phyloP scores from a whole-genome alignment of 2,113 vertebrate genomes.

The Hucho hucho region DNA sequence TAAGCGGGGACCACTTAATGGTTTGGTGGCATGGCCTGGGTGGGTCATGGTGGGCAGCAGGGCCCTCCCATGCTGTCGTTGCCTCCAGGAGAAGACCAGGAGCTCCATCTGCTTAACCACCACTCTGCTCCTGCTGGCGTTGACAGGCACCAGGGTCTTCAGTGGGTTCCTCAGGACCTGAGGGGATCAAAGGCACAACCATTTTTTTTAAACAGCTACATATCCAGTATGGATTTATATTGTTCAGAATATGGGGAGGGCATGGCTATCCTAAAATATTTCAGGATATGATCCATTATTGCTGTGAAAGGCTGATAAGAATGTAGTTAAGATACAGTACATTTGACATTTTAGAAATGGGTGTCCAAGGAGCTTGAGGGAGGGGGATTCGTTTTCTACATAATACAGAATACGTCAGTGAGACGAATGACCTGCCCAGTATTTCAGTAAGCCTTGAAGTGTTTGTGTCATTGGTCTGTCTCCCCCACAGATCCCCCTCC shows the following conservation, averaged over 20 bases:
- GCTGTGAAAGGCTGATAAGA: too few relatives aligned
- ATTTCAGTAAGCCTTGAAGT: too few relatives aligned
- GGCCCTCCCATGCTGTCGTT: background rate
- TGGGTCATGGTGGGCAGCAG: background rate
- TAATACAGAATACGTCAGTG: background rate
- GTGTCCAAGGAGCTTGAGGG: too few relatives aligned
- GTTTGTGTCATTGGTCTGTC: too few relatives aligned
- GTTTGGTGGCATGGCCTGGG: background rate
- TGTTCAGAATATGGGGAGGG: too few relatives aligned
- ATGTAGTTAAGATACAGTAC: too few relatives aligned
- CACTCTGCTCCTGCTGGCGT: slow-evolving; percentile 13
- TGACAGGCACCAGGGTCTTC: slow-evolving; percentile 20
- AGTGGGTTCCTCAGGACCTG: slow-evolving; percentile 10
- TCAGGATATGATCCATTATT: too few relatives aligned
- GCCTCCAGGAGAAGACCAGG: slow-evolving; percentile 18
- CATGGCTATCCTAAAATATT: too few relatives aligned
- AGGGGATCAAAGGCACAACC: background rate
- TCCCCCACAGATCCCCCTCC: slow-evolving; percentile 33
- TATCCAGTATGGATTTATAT: too few relatives aligned
- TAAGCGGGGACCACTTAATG: too few relatives aligned
- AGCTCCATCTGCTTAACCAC: slow-evolving; percentile 17
- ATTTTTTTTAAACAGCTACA: background rate
- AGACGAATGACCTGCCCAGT: background rate
- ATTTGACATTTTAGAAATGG: too few relatives aligned
- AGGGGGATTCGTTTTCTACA: too few relatives aligned